Evolutionary conservation across 2,797 vertebrate genomes (phyloP), one percentile per base, ranked within the genome.

Genomic region (Rhynchotus rufescens): DNA sequence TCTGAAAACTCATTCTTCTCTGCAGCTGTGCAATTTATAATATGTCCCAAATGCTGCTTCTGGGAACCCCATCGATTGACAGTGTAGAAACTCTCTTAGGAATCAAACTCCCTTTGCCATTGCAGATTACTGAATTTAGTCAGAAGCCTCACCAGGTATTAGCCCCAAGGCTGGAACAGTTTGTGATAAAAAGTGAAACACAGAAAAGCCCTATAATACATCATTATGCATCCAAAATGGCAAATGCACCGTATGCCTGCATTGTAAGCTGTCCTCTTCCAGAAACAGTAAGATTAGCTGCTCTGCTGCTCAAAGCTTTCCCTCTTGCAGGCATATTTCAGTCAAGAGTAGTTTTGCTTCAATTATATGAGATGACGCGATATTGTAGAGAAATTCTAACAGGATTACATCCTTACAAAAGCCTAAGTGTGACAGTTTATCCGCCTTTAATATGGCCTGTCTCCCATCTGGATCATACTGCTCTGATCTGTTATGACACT

Each of bases 311-410:
- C 34, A n/a, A 28, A 30, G 20, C 40, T 77, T 93, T 91, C 42
- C 71, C 45, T 95, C 92, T 88, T 8, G 9, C 59, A 84, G 78
- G 60, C 49, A 6, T 54, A 80, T 80, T 90, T 86, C 68, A 84
- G 30, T 57, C 57, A 49, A 20, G 61, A 95, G 54, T 62, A 22
- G 73, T 68, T 96, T 89, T 78, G 93, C 90, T 88, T 78, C 90
- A 96, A 92, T 96, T 96, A 94, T 60, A 20, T 72, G 72, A 86
- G 80, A 94, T 92, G 83, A 94, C 15, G 14, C 84, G 84, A 88
- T 87, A 47, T 88, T 80, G 86, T 76, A 86, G 86, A 97, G 95
- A 96, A 92, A 77, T 73, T 73, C 86, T 97, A 96, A 97, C 79
- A 89, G 87, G 94, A 97, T 96, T 97, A 96, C 47, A 73, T 54